These are phyloP conservation scores for Percopsis transmontana DNA, from an alignment of 2,113 vertebrate genomes.

Conservation along the genomic window DNA sequence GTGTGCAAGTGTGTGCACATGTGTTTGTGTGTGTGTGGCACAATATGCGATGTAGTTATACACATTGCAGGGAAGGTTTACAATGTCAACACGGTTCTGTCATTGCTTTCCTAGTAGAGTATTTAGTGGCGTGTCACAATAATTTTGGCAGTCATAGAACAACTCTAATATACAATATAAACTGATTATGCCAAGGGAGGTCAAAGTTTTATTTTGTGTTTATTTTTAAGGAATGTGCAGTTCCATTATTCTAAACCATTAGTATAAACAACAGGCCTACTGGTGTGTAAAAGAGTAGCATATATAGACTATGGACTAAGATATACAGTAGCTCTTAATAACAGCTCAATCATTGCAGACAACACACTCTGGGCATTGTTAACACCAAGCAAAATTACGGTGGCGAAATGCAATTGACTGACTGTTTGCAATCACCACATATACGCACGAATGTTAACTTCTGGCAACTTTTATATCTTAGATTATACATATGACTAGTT, in stretches of 20 bases:
- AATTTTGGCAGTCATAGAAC: slow-evolving; percentile 11
- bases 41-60: slow-evolving; percentile 9
- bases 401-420: too few relatives aligned
- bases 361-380: slow-evolving; percentile 10
- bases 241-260: too few relatives aligned
- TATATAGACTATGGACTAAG: too few relatives aligned
- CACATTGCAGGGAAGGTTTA: slow-evolving; percentile 48
- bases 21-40: background rate
- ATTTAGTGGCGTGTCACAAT: slow-evolving; percentile 13
- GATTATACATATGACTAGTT: background rate
- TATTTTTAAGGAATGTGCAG: too few relatives aligned
- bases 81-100: slow-evolving; percentile 45
- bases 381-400: slow-evolving; percentile 17
- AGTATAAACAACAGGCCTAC: too few relatives aligned
- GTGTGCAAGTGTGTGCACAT: background rate
- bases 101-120: slow-evolving; percentile 35
- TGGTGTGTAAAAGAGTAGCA: too few relatives aligned
- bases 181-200: background rate
- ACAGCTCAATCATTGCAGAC: background rate
- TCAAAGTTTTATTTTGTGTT: slow-evolving; percentile 3
- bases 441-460: slow-evolving; percentile 14
- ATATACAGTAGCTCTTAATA: background rate
- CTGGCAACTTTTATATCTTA: slow-evolving; percentile 43
- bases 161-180: slow-evolving; percentile 8
- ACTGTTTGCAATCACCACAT: too few relatives aligned